Conservation (phyloP, 1,140 invertebrate genomes). For the Anastrepha obliqua region DNA sequence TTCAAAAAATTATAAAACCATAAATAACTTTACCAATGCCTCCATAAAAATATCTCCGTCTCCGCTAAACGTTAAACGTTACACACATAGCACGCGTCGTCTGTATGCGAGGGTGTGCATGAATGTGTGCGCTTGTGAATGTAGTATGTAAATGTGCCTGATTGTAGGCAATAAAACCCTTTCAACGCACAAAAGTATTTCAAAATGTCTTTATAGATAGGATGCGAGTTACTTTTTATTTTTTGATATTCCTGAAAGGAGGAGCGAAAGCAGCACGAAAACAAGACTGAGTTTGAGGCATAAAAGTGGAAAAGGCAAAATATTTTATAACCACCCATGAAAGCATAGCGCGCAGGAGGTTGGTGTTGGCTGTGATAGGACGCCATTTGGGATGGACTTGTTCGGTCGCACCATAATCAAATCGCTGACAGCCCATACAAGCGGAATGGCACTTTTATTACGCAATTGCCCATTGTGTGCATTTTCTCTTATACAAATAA, state of each 20-base stretch:
- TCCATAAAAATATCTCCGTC: neutral
- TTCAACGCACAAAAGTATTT: constrained; percentile 30
- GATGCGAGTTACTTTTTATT: neutral
- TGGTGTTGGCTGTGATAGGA: neutral
- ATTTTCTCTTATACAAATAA: constrained; percentile 26
- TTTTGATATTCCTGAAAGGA: neutral
- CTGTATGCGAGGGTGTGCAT: neutral
- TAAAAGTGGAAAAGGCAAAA: neutral
- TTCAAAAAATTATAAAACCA: constrained; percentile 39
- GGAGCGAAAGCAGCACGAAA: neutral
- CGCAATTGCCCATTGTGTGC: constrained; percentile 32
- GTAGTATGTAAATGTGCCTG: constrained; percentile 10
- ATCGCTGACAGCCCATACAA: constrained; percentile 39
- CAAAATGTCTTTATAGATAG: constrained; percentile 41
- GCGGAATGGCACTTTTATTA: constrained; percentile 41
- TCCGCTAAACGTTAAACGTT: neutral
- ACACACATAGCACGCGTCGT: neutral
- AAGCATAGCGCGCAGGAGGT: neutral
- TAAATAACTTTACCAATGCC: constrained; percentile 24
- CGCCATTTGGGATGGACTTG: neutral
- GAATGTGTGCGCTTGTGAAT: neutral
- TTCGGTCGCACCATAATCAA: constrained; percentile 17
- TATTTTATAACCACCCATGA: neutral
- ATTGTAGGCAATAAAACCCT: constrained; percentile 48
- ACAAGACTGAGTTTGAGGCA: neutral